A percentile compares a stretch with the other conserved stretches of the same genome.
Conservation (phyloP, 2,113 vertebrate genomes). For the Glaucidium brasilianum region DNA sequence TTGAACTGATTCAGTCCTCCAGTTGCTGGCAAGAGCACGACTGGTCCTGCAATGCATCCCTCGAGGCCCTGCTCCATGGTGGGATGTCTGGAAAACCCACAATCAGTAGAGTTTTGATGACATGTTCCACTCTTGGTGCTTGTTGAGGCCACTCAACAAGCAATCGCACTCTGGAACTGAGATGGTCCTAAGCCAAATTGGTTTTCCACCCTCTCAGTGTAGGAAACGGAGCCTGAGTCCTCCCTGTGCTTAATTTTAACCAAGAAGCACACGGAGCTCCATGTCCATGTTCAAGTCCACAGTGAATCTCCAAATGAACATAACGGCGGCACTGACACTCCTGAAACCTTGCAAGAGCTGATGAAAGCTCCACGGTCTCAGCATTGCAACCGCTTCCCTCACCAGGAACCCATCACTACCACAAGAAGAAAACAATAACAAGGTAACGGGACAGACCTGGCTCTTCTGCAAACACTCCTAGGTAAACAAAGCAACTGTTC, state of each 20-base stretch:
- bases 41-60: background rate
- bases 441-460: background rate
- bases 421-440: background rate
- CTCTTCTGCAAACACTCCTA: background rate
- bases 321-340: background rate
- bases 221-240: background rate
- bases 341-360: background rate
- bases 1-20: background rate
- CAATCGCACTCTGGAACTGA: background rate
- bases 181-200: background rate
- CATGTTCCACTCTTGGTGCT: background rate
- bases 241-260: background rate
- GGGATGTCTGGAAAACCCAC: background rate
- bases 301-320: background rate
- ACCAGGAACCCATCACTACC: background rate
- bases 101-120: background rate
- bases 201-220: background rate
- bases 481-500: background rate
- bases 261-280: background rate
- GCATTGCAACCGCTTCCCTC: fast-evolving
- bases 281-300: too few species aligned
- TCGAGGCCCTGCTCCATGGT: background rate
- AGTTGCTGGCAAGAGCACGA: background rate
- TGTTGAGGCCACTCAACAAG: background rate
- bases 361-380: background rate